Evolutionary conservation across 2,888 invertebrate genomes (phyloP).

Genomic region (Homarus gammarus): DNA sequence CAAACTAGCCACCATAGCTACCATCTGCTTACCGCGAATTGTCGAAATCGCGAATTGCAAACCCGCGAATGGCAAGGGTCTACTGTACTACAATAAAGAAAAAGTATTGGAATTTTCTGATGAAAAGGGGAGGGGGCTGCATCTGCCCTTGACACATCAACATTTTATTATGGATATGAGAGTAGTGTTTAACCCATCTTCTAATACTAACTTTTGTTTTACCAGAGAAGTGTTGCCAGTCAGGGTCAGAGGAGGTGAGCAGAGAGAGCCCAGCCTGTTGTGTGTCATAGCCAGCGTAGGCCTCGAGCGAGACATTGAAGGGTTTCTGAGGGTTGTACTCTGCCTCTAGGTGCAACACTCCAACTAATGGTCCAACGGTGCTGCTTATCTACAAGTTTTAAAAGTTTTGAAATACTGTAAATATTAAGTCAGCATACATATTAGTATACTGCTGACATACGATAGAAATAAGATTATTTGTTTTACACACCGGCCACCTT

Average conservation of each 20-base stretch:
- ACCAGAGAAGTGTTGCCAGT: conserved; percentile 28
- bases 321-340: background rate
- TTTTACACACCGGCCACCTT: too few relatives aligned
- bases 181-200: background rate
- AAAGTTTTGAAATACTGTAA: background rate
- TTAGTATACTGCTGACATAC: background rate
- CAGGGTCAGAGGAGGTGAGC: conserved; percentile 6
- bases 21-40: too few relatives aligned
- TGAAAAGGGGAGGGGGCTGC: too few relatives aligned
- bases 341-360: conserved; percentile 5
- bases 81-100: too few relatives aligned
- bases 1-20: too few relatives aligned
- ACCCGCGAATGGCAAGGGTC: too few relatives aligned
- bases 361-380: conserved; percentile 12
- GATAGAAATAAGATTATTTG: too few relatives aligned
- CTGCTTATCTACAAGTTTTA: conserved; percentile 1
- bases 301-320: conserved; percentile 3
- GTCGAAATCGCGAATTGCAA: too few relatives aligned
- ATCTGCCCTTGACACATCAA: too few relatives aligned
- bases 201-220: conserved; percentile 2
- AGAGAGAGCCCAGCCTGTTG: background rate
- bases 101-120: too few relatives aligned
- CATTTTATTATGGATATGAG: too few relatives aligned
- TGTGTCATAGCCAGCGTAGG: conserved; percentile 1
- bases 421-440: too few relatives aligned